phyloP scores from a whole-genome alignment of 2,888 invertebrate species.

The Uropetala carovei region DNA sequence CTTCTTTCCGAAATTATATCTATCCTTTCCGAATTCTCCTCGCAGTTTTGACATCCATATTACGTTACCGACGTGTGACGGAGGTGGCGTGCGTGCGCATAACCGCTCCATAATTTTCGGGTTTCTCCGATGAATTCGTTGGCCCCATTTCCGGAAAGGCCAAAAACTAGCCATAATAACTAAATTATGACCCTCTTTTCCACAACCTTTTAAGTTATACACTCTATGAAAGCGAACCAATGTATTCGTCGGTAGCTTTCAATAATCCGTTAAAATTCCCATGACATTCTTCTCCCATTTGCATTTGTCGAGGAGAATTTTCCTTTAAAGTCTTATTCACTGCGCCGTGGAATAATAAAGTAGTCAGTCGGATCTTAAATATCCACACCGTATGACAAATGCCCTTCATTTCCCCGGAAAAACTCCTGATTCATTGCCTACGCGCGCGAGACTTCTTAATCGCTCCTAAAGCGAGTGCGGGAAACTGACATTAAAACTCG shows the following conservation, averaged over 20 bases:
- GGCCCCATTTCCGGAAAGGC: neutral
- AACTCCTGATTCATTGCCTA: neutral
- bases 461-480: neutral
- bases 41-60: neutral
- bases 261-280: too few relatives aligned
- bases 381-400: slow-evolving; percentile 25
- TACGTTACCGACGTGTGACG: neutral
- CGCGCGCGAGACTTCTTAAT: slow-evolving; percentile 13
- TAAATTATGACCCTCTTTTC: neutral
- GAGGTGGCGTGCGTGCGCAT: neutral
- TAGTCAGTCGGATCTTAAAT: neutral
- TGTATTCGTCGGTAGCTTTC: too few relatives aligned
- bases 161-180: neutral
- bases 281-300: too few relatives aligned
- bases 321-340: neutral
- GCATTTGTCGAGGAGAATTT: neutral
- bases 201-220: too few relatives aligned
- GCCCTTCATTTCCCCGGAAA: slow-evolving; percentile 11
- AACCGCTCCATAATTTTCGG: neutral
- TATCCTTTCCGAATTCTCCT: neutral
- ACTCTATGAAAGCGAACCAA: too few relatives aligned
- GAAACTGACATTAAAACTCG: slow-evolving; percentile 14
- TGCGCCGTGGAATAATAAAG: neutral
- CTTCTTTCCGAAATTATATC: neutral
- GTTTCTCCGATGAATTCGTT: neutral